Evolutionary conservation across 2,888 invertebrate species (phyloP), one percentile per base, ranked within the genome.

Genomic region (Ophion slaviceki): DNA sequence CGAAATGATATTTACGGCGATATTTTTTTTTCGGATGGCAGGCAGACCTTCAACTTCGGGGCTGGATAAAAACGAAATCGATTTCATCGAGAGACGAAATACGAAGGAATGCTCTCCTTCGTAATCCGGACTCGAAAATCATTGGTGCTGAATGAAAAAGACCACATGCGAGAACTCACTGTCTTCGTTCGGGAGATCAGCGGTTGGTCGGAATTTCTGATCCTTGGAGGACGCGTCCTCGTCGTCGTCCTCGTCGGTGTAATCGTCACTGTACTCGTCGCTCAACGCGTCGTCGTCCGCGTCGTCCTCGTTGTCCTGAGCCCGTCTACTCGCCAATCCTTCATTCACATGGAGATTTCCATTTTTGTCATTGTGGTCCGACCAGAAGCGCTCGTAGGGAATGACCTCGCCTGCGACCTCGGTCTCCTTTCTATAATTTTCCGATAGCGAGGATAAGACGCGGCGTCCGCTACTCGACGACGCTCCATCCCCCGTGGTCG

Each of bases 181-280:
- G 64, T 17, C n/a, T 57, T 1, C 14, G 68, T 14, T 64, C n/a
- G 47, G 17, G 10, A 53, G 40, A 75, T 62, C n/a, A n/a, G 7
- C 7, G 17, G 75, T 53, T 6, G 83, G 68, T 64, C 75, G 79
- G 32, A 57, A 4, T 72, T 80, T 83, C 17, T 70, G 64, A 57
- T 62, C 40, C 70, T 70, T 75, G 47, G 28, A 70, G 45, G 53
- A 47, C 36, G 71, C 61, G 40, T 8, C 66, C 8, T 71, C 53
- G 5, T 45, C 66, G 1, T 24, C 61, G 14, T 80, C 20, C 5
- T 57, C 36, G 6, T 47, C 70, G 11, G n/a, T 24, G 1, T 72
- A 36, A 7, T 78, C 28, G 17, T 62, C 66, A 3, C 36, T 17
- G n/a, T 76, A 68, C 1, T n/a, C 24, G 28, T 36, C 40, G 40